Base-by-base conservation (phyloP, 1,140 invertebrate species). In the Ylistrum balloti region DNA sequence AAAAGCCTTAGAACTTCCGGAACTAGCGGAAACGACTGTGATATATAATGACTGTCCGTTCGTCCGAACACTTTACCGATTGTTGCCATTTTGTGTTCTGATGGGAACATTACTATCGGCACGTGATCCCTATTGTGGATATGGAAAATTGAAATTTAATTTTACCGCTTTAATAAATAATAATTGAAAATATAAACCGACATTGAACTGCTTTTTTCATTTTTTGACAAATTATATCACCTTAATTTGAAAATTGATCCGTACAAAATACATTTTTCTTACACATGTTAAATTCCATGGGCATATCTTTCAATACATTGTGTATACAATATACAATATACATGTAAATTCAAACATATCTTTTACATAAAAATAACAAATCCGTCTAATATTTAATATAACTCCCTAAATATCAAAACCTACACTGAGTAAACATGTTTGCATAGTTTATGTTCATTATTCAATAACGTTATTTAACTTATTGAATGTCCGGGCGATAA, bases 371-470 rank as follows among this genome's bases (percentile, higher is more conserved):
- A 74, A 3, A 74, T 7, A 3, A 20, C 15, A 17, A 3, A 56
- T 56, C 45, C 15, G 9, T 56, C 2, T 56, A 56, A 56, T 56
- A 3, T 56, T 74, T n/a, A 74, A 74, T 28, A 74, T 74, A 5
- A 28, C 1, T 28, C 9, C 1, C 15, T 74, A 28, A 28, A 28
- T 74, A 28, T 74, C 56, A 74, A 7, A 74, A 3, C 10, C 5
- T n/a, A 74, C 22, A n/a, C 22, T n/a, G 56, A 9, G 56, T 17
- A 28, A 28, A 74, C 28, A 74, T 74, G 1, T 74, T n/a, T n/a
- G n/a, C n/a, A n/a, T n/a, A n/a, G n/a, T 74, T 74, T 74, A 74
- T 74, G n/a, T 74, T 74, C 11, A 74, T 74, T 28, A 74, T 74
- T 74, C 56, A 74, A 74, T 74, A 74, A 74, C 22, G 56, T 74